Evolutionary conservation across 2,113 vertebrate species (phyloP), one percentile per base, ranked within the genome.

Genomic region (Petrocephalus zakoni): DNA sequence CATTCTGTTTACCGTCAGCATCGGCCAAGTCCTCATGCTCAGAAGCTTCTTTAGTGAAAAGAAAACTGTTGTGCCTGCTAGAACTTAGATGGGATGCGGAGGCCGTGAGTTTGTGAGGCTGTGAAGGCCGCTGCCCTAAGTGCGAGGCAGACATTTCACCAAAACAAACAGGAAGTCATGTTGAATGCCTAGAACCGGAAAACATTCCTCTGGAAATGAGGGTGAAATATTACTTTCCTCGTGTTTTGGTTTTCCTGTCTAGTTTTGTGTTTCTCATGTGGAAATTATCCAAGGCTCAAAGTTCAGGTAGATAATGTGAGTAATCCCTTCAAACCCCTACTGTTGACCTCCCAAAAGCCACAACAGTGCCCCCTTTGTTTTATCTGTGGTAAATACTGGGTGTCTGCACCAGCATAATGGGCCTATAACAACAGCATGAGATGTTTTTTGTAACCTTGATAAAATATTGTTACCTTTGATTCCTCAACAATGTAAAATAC

Each of bases 21-120:
- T 97, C 0, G 95, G 97, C 89, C 97, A 98, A 89, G 96, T 98
- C 89, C 11, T 98, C 91, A 90, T 98, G 94, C 96, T 99, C 2
- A 97, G 92, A 87, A 97, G 97, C 93, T 99, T 98, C 94, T 99
- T 98, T 92, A 94, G 90, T 0, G 97, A 98, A 11, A 97, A 95
- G 90, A 96, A 94, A 89, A 2, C 17, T 17, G 15, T 4, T 42
- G 72, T 78, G 29, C 72, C 72, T 6, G 15, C 72, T 42, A 78
- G 15, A 78, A 78, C 72, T 2, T 78, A 78, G 72, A 78, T 0
- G 34, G 17, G 72, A 78, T 19, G 34, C 22, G 25, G 34, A 7
- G 25, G 15, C 34, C 2, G 10, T 17, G 68, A 29, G 1, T 1
- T 2, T 15, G 17, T 17, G 10, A 55, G 11, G 53, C 11, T 19